Percentiles rank a stretch among this genome's conserved stretches.
Evolutionary conservation across 1,140 invertebrate genomes (phyloP).

Genomic region (Tribolium madens): DNA sequence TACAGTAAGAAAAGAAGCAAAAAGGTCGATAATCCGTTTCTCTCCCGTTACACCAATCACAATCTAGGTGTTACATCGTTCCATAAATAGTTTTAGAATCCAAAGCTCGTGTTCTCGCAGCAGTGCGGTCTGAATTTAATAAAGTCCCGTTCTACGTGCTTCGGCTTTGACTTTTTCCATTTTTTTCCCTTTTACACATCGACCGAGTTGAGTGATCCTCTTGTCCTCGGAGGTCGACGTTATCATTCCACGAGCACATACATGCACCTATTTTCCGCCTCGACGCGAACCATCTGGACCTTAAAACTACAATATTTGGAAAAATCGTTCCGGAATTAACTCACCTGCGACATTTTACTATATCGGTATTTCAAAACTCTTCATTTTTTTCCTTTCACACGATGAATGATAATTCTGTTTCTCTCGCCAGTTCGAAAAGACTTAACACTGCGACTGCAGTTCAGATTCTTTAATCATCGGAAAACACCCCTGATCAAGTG

Average conservation of each 20-base stretch:
- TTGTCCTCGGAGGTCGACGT: background rate
- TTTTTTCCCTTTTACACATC: background rate
- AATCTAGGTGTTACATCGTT: background rate
- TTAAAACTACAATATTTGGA: background rate
- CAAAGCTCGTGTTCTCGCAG: background rate
- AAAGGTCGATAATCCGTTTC: background rate
- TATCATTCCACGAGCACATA: background rate
- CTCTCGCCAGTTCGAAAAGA: slow-evolving; percentile 87
- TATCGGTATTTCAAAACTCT: background rate
- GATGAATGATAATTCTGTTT: slow-evolving; percentile 37
- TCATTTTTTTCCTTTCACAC: background rate
- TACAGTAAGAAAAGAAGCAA: background rate
- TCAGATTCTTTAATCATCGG: slow-evolving; percentile 94
- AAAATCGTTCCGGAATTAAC: background rate
- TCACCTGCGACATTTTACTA: background rate
- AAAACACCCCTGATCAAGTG: slow-evolving; percentile 88
- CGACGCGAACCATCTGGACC: slow-evolving; percentile 5
- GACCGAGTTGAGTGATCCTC: background rate
- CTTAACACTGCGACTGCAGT: slow-evolving; percentile 90
- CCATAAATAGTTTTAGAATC: background rate
- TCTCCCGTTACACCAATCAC: background rate
- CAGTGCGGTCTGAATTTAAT: slow-evolving; percentile 14
- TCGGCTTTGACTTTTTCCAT: slow-evolving; percentile 9
- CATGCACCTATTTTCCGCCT: slow-evolving; percentile 22
- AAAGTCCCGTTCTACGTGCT: background rate